phyloP scores from a whole-genome alignment of 1,140 invertebrate genomes.

The Nomia melanderi region DNA sequence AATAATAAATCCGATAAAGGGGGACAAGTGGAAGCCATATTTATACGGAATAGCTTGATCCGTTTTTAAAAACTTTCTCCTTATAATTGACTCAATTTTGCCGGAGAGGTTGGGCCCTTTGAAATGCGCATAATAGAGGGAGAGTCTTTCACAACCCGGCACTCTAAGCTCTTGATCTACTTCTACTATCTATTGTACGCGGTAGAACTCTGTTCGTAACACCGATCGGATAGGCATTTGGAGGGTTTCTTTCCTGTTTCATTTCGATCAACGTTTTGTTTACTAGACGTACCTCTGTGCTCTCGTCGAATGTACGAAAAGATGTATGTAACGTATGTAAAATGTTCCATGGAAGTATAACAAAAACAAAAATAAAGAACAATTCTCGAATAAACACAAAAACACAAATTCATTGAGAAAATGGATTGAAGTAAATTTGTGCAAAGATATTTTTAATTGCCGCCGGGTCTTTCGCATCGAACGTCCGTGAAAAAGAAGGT shows the following conservation, averaged over 20 bases:
- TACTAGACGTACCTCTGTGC: no score
- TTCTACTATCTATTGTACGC: not conserved
- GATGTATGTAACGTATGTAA: no score
- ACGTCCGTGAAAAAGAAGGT: no score
- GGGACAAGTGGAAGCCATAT: not conserved
- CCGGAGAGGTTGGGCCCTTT: not conserved
- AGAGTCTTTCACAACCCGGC: not conserved
- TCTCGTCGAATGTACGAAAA: no score
- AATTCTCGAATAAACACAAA: no score
- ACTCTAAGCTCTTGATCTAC: not conserved
- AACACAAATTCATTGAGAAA: no score
- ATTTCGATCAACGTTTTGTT: not conserved
- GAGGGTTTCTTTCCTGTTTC: not conserved
- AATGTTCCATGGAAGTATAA: no score
- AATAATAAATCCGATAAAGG: not conserved
- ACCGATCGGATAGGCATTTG: not conserved
- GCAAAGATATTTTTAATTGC: no score
- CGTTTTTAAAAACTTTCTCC: not conserved
- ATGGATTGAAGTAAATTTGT: no score
- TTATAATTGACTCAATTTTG: not conserved
- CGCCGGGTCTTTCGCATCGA: no score
- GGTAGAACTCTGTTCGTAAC: no score
- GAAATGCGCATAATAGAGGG: not conserved
- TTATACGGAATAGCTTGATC: not conserved
- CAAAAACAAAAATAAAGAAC: no score